A percentile compares a stretch with the other conserved stretches of the same genome.
These are phyloP conservation scores for Sphaeramia orbicularis DNA, from an alignment of 2,797 vertebrate species.

Conservation along the genomic window DNA sequence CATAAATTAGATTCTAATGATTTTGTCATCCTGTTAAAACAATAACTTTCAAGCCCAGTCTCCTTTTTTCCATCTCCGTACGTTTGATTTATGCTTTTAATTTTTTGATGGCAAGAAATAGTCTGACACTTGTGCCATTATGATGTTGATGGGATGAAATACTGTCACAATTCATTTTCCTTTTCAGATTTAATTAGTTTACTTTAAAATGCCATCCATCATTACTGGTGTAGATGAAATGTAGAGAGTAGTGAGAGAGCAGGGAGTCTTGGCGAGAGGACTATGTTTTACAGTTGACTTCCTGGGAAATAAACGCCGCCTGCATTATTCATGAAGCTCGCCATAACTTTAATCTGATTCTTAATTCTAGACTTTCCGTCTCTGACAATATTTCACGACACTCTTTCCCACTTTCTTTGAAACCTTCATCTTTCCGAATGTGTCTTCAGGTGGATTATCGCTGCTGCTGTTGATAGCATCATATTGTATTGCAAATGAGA, in stretches of 20 bases:
- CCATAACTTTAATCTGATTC: conserved; percentile 81
- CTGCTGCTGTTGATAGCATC: conserved; percentile 48
- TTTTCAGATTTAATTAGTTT: conserved; percentile 92
- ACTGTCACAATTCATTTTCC: conserved; percentile 92
- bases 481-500: conserved; percentile 60
- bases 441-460: conserved; percentile 56
- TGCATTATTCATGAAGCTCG: conserved; percentile 90
- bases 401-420: conserved; percentile 56
- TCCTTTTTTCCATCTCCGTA: conserved; percentile 66
- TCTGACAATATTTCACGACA: conserved; percentile 68
- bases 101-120: conserved; percentile 93
- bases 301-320: conserved; percentile 83
- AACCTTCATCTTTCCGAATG: conserved; percentile 52
- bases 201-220: conserved; percentile 94
- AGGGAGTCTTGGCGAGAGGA: conserved; percentile 77
- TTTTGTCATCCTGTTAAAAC: conserved; percentile 91
- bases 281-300: conserved; percentile 88
- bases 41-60: conserved; percentile 85
- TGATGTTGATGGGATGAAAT: conserved; percentile 89
- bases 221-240: conserved; percentile 91
- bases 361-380: conserved; percentile 74
- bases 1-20: conserved; percentile 91
- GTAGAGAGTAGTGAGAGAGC: conserved; percentile 79
- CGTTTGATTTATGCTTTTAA: conserved; percentile 97
- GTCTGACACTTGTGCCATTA: conserved; percentile 89